phyloP scores from a whole-genome alignment of 2,113 vertebrate species.

The Albula goreensis region DNA sequence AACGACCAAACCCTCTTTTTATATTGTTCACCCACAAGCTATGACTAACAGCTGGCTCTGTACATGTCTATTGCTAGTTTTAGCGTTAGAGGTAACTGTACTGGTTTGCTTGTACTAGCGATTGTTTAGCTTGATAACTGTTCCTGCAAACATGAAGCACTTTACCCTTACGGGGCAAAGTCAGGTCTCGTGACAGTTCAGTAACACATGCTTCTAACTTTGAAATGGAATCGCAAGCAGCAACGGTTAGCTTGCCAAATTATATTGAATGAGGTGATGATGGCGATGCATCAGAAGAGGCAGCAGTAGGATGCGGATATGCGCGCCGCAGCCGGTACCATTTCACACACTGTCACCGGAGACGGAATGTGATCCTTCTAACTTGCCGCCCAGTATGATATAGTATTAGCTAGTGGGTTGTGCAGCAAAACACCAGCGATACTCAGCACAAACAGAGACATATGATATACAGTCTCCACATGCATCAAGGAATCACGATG shows the following conservation, averaged over 20 bases:
- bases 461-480: neutral
- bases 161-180: neutral
- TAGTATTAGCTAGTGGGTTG: neutral
- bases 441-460: neutral
- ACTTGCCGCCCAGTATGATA: slow-evolving; percentile 2
- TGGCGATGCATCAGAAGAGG: neutral
- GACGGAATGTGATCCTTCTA: neutral
- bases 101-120: no score
- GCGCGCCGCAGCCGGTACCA: neutral
- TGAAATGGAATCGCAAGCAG: neutral
- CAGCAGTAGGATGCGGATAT: neutral
- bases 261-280: neutral
- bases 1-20: no score
- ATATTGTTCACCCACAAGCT: no score
- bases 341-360: neutral
- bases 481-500: neutral
- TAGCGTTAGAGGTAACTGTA: no score
- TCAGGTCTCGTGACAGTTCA: neutral
- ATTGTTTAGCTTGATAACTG: no score
- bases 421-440: neutral
- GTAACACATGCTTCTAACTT: neutral
- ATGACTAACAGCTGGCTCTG: no score
- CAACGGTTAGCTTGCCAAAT: neutral
- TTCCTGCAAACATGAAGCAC: no score
- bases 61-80: no score